Conservation (phyloP, 2,113 vertebrate genomes). For the Rutilus rutilus region DNA sequence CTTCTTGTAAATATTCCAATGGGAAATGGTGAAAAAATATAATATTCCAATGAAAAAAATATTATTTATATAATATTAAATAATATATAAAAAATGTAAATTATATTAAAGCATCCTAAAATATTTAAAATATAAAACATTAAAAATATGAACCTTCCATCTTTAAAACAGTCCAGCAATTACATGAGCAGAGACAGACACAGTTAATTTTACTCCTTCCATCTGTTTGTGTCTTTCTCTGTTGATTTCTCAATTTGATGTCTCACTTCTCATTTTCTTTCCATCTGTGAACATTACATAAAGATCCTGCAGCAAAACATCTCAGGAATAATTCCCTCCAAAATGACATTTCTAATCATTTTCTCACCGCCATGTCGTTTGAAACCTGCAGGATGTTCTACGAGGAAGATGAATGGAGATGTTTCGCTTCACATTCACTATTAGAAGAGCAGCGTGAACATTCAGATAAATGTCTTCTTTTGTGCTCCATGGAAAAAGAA, state of each 20-base stretch:
- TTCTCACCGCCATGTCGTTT: not conserved
- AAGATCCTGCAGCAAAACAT: not conserved
- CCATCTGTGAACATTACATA: slow-evolving; percentile 16
- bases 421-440: not conserved
- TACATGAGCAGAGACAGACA: not conserved
- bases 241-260: slow-evolving; percentile 7
- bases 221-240: not conserved
- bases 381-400: not conserved
- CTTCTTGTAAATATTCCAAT: no score
- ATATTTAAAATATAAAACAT: no score
- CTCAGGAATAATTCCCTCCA: not conserved
- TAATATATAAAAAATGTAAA: no score
- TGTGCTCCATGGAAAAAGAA: not conserved
- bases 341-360: not conserved
- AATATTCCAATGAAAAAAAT: no score
- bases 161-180: not conserved
- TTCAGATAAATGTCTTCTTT: not conserved
- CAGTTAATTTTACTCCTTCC: not conserved
- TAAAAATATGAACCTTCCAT: not conserved
- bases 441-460: not conserved
- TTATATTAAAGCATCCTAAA: no score
- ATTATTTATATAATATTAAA: no score
- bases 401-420: not conserved
- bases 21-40: no score
- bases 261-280: slow-evolving; percentile 17